phyloP scores from a whole-genome alignment of 2,113 vertebrate genomes.

The Corythaixoides concolor region DNA sequence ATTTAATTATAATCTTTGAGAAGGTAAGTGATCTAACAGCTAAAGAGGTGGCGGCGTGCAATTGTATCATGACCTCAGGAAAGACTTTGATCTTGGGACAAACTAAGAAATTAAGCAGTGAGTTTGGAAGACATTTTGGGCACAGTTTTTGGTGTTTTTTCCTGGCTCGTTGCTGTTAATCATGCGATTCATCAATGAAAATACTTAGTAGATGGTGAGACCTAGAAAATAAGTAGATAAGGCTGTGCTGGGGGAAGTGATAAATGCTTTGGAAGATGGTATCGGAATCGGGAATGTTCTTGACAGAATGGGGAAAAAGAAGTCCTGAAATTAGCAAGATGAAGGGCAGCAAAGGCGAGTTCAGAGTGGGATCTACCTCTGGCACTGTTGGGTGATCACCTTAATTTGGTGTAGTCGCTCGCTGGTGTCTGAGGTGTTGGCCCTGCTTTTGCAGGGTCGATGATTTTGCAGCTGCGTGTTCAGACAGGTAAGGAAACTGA shows the following conservation, averaged over 20 bases:
- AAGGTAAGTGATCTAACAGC: background rate
- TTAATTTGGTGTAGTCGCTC: background rate
- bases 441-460: background rate
- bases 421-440: background rate
- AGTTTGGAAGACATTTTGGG: background rate
- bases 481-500: background rate
- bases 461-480: background rate
- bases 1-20: background rate
- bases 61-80: background rate
- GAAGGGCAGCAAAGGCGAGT: background rate
- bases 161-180: background rate
- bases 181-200: too few relatives aligned
- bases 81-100: background rate
- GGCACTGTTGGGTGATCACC: fast-evolving
- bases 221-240: background rate
- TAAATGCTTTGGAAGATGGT: background rate
- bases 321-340: background rate
- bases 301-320: background rate
- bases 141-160: background rate
- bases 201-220: background rate
- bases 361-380: background rate
- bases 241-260: background rate
- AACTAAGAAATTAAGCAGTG: background rate
- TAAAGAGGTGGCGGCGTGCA: fast-evolving
- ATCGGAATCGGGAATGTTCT: background rate